Conservation (phyloP, 2,888 invertebrate genomes). For the Tenthredo distinguenda region DNA sequence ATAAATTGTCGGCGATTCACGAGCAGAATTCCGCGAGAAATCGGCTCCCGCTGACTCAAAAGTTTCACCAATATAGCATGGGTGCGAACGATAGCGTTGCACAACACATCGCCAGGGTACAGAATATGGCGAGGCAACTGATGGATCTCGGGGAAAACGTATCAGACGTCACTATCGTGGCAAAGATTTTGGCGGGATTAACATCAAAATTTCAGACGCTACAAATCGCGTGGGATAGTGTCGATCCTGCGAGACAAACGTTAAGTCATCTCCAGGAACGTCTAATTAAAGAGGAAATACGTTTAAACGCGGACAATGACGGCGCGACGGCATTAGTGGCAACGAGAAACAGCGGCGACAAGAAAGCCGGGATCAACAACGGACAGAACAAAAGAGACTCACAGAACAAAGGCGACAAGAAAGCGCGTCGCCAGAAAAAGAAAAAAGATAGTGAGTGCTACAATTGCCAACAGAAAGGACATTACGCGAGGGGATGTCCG, state of each 20-base stretch:
- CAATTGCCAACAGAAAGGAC: constrained; percentile 48
- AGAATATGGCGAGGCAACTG: constrained; percentile 58
- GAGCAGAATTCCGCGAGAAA: constrained; percentile 61
- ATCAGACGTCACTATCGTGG: constrained; percentile 45
- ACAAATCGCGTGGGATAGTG: constrained; percentile 54
- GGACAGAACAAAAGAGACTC: constrained; percentile 56
- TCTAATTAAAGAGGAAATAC: constrained; percentile 52
- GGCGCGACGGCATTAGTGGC: neutral
- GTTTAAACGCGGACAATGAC: constrained; percentile 12
- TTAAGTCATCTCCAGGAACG: constrained; percentile 51
- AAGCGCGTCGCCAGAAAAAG: neutral
- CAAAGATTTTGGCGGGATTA: constrained; percentile 55
- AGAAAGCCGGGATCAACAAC: constrained; percentile 66
- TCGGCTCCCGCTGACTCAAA: constrained; percentile 56
- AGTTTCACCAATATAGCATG: constrained; percentile 58
- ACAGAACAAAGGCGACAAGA: constrained; percentile 33
- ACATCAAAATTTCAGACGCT: constrained; percentile 52
- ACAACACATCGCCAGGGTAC: constrained; percentile 57
- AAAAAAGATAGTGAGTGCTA: constrained; percentile 51
- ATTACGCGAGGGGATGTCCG: constrained; percentile 43
- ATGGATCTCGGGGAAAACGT: constrained; percentile 53
- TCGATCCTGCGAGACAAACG: constrained; percentile 47
- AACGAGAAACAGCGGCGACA: constrained; percentile 79
- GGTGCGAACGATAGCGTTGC: constrained; percentile 54
- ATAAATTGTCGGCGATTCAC: constrained; percentile 55